Evolutionary conservation across 37 sponge, comb jelly and placozoan genomes (phyloP), one percentile per base, ranked within the genome.

Genomic region (Aplysina aerophoba): DNA sequence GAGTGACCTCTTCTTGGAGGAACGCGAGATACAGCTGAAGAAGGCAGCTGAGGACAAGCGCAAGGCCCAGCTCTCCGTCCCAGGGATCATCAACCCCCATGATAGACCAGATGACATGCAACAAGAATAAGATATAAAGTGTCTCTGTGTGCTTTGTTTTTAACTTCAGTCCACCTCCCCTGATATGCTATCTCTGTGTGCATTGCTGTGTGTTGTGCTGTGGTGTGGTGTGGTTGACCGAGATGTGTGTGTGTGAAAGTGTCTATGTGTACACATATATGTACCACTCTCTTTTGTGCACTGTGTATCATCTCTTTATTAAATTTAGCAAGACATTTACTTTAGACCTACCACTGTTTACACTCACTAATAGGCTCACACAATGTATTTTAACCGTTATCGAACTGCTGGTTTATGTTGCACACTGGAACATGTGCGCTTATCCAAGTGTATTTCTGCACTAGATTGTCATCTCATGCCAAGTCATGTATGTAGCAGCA

Each of bases 41-140:
- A 75, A 89, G 38, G 99, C 96, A 12, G 92, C 93, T n/a, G 85
- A 87, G 31, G 90, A 91, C 53, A 98, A 98, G 75, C 86, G 97
- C 24, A 73, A 86, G 53, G 81, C 85, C 64, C 95, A 94, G 77
- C 59, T 94, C 64, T 59, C 87, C 5, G 95, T 98, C 3, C 99
- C 99, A 1, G 99, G 99, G 17, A 96, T 98, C 55, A 89, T 98
- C 38, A 98, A 98, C 87, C 99, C 99, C 27, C 96, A 98, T 66
- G 99, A 98, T 56, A 85, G 98, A 69, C 93, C 96, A 14, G 99
- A 98, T 55, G 97, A 98, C 30, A 94, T 91, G 91, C 91, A 93
- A 61, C 87, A 92, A 83, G 86, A 85, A 73, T 31, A n/a, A 36
- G 37, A 68, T n/a, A 68, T 28, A 68, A 28, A 28, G 15, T n/a